Evolutionary conservation across 2,113 vertebrate species (phyloP), one percentile per base, ranked within the genome.

Genomic region (Hemicordylus capensis): DNA sequence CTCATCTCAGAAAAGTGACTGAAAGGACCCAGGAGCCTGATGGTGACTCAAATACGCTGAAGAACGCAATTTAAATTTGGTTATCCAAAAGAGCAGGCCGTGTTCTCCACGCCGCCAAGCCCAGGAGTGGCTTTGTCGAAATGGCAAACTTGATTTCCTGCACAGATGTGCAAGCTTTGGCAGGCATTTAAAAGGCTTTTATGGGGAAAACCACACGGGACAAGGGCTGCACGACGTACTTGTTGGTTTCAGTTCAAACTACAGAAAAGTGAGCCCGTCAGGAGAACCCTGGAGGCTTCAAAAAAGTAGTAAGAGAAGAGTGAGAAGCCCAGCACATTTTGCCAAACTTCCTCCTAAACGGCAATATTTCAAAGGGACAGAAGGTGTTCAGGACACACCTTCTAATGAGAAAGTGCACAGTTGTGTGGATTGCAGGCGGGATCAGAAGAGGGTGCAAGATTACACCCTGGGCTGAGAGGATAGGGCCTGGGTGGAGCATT

Each of bases 1-100:
- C 15, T 17, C 19, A 28, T 54, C 12, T 37, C 22, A 19, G 67
- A 59, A n/a, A 56, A 26, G 54, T 11, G 19, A 11, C 20, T 51
- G 15, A 28, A 42, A 67, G 19, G 6, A 8, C 11, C 24, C 28
- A 39, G 34, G 73, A 72, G 74, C 74, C 28, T 1, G 31, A n/a
- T 37, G n/a, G 22, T 5, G 54, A 66, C 9, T 67, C 63, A 74
- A 85, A 67, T 26, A 67, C 46, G 14, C 42, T 66, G n/a, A 83
- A 82, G 85, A 84, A 88, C 59, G 66, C 82, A 85, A 91, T 86
- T 89, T 83, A 61, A 86, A 83, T 37, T 39, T 76, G 88, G 61
- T 69, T 76, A 58, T 2, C 42, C 3, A 72, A 51, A 91, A 89
- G 85, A 90, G 89, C 48, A 59, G 79, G 31, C 73, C 10, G 75